These are phyloP conservation scores for Xenentodon cancila DNA, from an alignment of 2,797 vertebrate genomes.

Conservation along the genomic window DNA sequence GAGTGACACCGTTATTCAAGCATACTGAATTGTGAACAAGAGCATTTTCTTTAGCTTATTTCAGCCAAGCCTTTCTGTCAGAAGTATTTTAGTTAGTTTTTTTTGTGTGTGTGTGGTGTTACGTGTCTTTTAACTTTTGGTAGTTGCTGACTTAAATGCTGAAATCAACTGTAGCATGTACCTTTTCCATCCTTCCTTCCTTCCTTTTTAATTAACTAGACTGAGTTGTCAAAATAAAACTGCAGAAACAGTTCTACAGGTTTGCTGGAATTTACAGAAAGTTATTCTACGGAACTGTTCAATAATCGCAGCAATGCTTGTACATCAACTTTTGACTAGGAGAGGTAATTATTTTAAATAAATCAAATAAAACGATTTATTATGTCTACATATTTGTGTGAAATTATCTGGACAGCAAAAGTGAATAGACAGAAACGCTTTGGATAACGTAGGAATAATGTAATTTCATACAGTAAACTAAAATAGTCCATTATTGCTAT, in stretches of 20 bases:
- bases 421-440: background rate
- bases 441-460: no score
- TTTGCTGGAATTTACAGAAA: background rate
- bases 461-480: background rate
- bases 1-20: slow-evolving; percentile 34
- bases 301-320: background rate
- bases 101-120: background rate
- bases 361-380: background rate
- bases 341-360: background rate
- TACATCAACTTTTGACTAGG: background rate
- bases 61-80: background rate
- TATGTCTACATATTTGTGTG: background rate
- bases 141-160: no score
- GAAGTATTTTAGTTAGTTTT: background rate
- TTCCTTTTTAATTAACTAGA: no score
- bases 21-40: slow-evolving; percentile 49
- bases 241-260: no score
- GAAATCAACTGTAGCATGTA: no score
- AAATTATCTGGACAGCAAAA: slow-evolving; percentile 1
- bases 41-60: slow-evolving; percentile 6
- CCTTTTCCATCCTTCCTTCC: no score
- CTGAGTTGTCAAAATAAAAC: no score
- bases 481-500: background rate
- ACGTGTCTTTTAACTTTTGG: no score
- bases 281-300: background rate